These are phyloP conservation scores for Neocrepidodera transversa DNA, from an alignment of 2,888 invertebrate genomes.

Conservation along the genomic window DNA sequence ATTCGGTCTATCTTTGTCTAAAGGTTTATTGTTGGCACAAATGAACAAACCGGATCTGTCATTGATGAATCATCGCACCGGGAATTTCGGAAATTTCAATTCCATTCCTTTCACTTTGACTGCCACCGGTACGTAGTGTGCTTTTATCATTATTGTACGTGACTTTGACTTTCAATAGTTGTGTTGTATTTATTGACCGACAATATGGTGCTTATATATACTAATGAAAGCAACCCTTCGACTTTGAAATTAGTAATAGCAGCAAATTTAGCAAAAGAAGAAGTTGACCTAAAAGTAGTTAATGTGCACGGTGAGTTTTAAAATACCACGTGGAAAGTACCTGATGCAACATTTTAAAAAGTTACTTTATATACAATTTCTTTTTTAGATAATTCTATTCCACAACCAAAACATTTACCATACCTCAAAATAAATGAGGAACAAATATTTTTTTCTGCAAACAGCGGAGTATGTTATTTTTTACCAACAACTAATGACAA, in stretches of 20 bases:
- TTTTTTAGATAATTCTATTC: slow-evolving; percentile 59
- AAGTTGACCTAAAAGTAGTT: slow-evolving; percentile 66
- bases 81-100: neutral
- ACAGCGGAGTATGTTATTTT: slow-evolving; percentile 73
- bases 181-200: neutral
- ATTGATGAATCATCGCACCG: neutral
- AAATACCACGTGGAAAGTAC: slow-evolving; percentile 20
- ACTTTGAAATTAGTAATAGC: slow-evolving; percentile 77
- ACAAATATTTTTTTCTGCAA: slow-evolving; percentile 72
- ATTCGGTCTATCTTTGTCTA: neutral
- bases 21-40: neutral
- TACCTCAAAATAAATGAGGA: slow-evolving; percentile 69
- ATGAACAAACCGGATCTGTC: neutral
- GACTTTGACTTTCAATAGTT: too few relatives aligned
- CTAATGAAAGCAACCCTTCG: slow-evolving; percentile 80
- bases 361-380: slow-evolving; percentile 31
- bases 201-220: slow-evolving; percentile 72
- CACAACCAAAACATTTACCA: slow-evolving; percentile 70
- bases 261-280: slow-evolving; percentile 69
- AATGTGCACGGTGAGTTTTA: slow-evolving; percentile 59
- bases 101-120: neutral
- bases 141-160: too few relatives aligned
- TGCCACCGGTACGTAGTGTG: too few relatives aligned
- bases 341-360: slow-evolving; percentile 10
- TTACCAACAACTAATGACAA: slow-evolving; percentile 61